Evolutionary conservation across 2,113 vertebrate species (phyloP).

Genomic region (Anguilla rostrata): DNA sequence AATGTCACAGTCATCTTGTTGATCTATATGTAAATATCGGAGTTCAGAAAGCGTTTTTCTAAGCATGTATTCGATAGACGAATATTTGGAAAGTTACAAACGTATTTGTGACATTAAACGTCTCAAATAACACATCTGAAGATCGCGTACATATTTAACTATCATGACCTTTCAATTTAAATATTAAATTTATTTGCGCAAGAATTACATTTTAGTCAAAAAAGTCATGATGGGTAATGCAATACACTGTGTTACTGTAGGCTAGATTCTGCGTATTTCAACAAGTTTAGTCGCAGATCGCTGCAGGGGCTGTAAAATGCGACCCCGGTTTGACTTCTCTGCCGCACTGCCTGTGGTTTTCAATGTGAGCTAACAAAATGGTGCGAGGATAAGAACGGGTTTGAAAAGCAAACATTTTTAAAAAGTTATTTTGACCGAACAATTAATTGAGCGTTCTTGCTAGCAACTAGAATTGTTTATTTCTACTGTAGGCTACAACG

Average conservation of each 20-base stretch:
- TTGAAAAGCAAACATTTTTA: neutral
- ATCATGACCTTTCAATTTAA: too few relatives aligned
- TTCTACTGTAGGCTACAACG: neutral
- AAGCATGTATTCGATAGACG: neutral
- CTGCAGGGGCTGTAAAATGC: slow-evolving; percentile 61
- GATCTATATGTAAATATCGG: neutral
- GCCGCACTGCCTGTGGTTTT: slow-evolving; percentile 57
- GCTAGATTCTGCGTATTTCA: slow-evolving; percentile 47
- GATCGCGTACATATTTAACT: neutral
- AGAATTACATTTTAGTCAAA: neutral
- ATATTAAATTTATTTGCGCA: neutral
- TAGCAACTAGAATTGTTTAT: neutral
- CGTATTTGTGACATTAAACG: neutral
- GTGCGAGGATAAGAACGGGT: slow-evolving; percentile 8
- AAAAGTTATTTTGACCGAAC: neutral
- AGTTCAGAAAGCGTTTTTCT: neutral
- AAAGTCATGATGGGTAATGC: neutral
- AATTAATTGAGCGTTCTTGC: neutral
- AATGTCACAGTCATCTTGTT: neutral
- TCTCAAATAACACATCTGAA: neutral
- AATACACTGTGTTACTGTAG: neutral
- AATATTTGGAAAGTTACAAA: neutral
- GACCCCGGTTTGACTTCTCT: slow-evolving; percentile 79
- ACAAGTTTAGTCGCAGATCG: slow-evolving; percentile 55
- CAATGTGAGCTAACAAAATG: slow-evolving; percentile 32